Conservation (phyloP, 1,140 invertebrate genomes). For the Thaumetopoea pityocampa region DNA sequence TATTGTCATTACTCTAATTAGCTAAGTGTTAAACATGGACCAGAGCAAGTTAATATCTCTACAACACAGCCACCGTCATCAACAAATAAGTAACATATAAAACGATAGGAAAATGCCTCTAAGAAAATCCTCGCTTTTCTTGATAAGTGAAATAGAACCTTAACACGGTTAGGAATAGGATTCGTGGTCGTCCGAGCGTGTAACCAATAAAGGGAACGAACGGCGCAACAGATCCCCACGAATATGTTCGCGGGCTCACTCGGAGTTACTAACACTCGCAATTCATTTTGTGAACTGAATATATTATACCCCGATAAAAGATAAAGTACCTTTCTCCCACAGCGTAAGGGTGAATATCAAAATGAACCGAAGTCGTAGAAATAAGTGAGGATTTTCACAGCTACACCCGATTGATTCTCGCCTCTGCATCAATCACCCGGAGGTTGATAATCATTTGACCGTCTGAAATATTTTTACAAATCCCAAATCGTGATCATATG, state of each 20-base stretch:
- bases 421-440: conserved; percentile 32
- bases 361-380: conserved; percentile 34
- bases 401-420: conserved; percentile 35
- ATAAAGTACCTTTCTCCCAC: conserved; percentile 42
- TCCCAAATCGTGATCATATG: conserved; percentile 61
- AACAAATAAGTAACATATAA: conserved; percentile 50
- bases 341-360: conserved; percentile 41
- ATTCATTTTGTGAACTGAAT: conserved; percentile 74
- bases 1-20: conserved; percentile 16
- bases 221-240: conserved; percentile 65
- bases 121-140: conserved; percentile 30
- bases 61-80: conserved; percentile 31
- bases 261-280: conserved; percentile 72
- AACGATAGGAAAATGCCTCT: conserved; percentile 37
- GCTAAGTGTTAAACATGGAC: conserved; percentile 17
- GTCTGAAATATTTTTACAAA: conserved; percentile 49
- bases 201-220: conserved; percentile 60
- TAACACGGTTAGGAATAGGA: conserved; percentile 42
- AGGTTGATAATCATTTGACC: conserved; percentile 34
- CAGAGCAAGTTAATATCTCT: conserved; percentile 26
- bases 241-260: conserved; percentile 73
- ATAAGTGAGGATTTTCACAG: conserved; percentile 45
- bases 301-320: conserved; percentile 52
- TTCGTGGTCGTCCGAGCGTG: conserved; percentile 36
- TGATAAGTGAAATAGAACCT: conserved; percentile 41